Conservation (phyloP, 2,797 vertebrate genomes). For the Falco berigora region DNA sequence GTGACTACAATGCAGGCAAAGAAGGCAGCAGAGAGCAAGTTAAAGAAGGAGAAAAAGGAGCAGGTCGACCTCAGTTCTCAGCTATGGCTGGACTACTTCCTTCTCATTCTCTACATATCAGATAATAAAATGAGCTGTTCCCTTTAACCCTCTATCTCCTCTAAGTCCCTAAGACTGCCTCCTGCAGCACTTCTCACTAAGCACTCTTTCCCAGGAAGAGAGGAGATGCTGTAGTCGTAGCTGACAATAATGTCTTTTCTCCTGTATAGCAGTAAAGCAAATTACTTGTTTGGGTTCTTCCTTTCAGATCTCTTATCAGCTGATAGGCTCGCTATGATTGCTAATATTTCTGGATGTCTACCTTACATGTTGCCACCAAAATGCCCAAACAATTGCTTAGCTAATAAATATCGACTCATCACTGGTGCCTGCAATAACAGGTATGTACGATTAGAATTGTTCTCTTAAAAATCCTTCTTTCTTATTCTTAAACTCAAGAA, state of each 20-base stretch:
- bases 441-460: constrained; percentile 58
- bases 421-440: constrained; percentile 92
- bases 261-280: not conserved
- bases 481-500: not conserved
- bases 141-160: not conserved
- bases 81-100: not conserved
- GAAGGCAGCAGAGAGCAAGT: not conserved
- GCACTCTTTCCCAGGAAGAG: not conserved
- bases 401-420: constrained; percentile 82
- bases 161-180: not conserved
- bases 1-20: not conserved
- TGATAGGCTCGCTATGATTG: constrained; percentile 73
- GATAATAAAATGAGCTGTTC: not conserved
- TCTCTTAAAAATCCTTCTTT: not conserved
- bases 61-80: not conserved
- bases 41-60: not conserved
- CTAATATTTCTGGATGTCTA: constrained; percentile 81
- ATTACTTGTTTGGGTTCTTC: not conserved
- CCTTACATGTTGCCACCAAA: constrained; percentile 61
- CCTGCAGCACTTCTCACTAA: not conserved
- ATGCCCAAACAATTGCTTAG: constrained; percentile 73
- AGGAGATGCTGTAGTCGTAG: not conserved
- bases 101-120: not conserved
- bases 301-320: constrained; percentile 73
- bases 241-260: not conserved